Evolutionary conservation across 2,113 vertebrate genomes (phyloP).

Genomic region (Alouatta palliata): DNA sequence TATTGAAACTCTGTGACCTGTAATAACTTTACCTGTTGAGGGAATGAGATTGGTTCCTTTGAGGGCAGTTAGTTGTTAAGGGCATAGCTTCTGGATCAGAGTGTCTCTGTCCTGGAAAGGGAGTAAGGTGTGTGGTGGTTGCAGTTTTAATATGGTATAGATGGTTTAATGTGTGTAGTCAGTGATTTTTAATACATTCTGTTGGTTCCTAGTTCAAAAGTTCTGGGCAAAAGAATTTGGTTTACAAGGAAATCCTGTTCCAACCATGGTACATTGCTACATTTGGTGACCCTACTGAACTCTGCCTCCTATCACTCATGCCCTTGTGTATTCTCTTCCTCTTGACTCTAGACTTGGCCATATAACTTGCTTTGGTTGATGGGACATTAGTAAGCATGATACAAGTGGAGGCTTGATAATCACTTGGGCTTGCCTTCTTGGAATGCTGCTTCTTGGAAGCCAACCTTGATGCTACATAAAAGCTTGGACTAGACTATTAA

Average conservation of each 20-base stretch:
- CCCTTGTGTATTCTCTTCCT: neutral
- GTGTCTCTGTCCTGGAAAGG: neutral
- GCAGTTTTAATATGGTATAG: neutral
- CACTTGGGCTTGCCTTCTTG: neutral
- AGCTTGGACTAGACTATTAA: neutral
- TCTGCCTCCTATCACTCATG: neutral
- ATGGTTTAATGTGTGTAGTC: neutral
- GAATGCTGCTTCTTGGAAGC: neutral
- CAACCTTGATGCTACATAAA: neutral
- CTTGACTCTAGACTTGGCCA: neutral
- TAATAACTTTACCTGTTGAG: neutral
- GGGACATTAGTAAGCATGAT: neutral
- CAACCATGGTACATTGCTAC: neutral
- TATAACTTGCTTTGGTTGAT: neutral
- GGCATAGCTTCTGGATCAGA: neutral
- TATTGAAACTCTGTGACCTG: neutral
- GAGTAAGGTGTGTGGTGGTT: neutral
- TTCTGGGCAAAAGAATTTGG: neutral
- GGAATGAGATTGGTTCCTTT: neutral
- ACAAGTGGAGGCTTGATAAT: neutral
- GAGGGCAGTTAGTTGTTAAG: neutral
- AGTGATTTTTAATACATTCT: neutral
- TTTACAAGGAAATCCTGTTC: neutral
- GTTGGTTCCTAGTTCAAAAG: neutral
- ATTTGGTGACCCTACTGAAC: neutral